These are phyloP conservation scores for Drosophila parabipectinata DNA, from an alignment of 1,140 invertebrate genomes.

Conservation along the genomic window DNA sequence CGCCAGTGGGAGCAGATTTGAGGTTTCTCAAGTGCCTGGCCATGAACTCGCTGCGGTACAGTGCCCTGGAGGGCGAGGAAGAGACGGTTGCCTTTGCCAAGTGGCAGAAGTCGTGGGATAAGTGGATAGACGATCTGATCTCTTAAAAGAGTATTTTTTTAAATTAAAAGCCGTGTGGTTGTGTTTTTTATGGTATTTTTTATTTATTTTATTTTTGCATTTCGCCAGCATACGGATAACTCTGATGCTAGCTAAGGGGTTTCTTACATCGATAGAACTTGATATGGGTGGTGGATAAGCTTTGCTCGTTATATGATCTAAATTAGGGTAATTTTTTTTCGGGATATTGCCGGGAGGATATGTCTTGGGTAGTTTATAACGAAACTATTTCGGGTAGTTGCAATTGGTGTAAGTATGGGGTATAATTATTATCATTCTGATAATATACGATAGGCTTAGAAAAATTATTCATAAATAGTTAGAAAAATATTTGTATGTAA, in stretches of 20 bases:
- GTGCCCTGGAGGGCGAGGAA: constrained; percentile 65
- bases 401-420: not conserved
- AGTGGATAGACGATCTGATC: constrained; percentile 53
- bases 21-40: constrained; percentile 90
- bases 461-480: no score
- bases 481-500: no score
- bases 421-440: no score
- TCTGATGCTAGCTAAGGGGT: constrained; percentile 64
- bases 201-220: constrained; percentile 46
- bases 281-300: constrained; percentile 77
- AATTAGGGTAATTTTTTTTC: constrained; percentile 42
- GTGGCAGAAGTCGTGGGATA: constrained; percentile 67
- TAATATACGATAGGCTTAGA: no score
- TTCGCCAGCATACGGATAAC: constrained; percentile 41
- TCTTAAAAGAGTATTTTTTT: not conserved
- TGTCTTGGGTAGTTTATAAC: constrained; percentile 41
- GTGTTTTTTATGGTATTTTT: constrained; percentile 13
- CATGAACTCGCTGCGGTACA: constrained; percentile 90
- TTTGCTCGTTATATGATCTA: constrained; percentile 44
- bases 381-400: constrained; percentile 24
- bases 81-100: constrained; percentile 44
- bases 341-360: constrained; percentile 60
- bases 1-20: constrained; percentile 88
- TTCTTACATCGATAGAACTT: constrained; percentile 68
- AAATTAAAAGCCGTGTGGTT: not conserved